phyloP scores from a whole-genome alignment of 2,888 invertebrate species.

The Cryptus armator region DNA sequence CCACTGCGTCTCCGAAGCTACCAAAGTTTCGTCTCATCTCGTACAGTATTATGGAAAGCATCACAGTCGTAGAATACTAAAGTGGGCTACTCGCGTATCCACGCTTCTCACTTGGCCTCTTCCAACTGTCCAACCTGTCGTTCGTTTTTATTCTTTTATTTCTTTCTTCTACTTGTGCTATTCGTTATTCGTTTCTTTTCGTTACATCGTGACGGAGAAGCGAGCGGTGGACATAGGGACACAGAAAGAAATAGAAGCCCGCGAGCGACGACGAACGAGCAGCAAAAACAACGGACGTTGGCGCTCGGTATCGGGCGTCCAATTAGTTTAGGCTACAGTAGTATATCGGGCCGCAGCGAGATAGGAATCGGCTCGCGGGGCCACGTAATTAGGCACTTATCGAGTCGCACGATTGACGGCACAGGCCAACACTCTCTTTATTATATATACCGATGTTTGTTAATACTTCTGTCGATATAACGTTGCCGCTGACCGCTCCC shows the following conservation, averaged over 20 bases:
- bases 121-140: neutral
- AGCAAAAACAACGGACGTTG: constrained; percentile 38
- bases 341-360: constrained; percentile 52
- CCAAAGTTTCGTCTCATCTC: constrained; percentile 32
- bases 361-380: constrained; percentile 71
- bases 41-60: constrained; percentile 36
- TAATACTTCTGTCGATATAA: constrained; percentile 1
- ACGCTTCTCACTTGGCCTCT: constrained; percentile 15
- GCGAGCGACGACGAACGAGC: constrained; percentile 27
- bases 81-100: constrained; percentile 52
- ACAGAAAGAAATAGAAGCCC: constrained; percentile 3
- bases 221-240: neutral
- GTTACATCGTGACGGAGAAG: neutral
- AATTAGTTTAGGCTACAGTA: constrained; percentile 79
- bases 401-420: constrained; percentile 72
- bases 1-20: constrained; percentile 12
- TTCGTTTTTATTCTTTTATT: neutral
- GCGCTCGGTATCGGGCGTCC: constrained; percentile 73
- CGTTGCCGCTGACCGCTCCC: neutral
- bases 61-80: neutral
- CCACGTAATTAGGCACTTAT: constrained; percentile 81
- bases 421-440: constrained; percentile 26
- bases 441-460: neutral
- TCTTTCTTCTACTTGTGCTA: neutral
- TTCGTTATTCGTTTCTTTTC: constrained; percentile 25